phyloP scores from a whole-genome alignment of 2,888 invertebrate species.

The Cantharis rufa region DNA sequence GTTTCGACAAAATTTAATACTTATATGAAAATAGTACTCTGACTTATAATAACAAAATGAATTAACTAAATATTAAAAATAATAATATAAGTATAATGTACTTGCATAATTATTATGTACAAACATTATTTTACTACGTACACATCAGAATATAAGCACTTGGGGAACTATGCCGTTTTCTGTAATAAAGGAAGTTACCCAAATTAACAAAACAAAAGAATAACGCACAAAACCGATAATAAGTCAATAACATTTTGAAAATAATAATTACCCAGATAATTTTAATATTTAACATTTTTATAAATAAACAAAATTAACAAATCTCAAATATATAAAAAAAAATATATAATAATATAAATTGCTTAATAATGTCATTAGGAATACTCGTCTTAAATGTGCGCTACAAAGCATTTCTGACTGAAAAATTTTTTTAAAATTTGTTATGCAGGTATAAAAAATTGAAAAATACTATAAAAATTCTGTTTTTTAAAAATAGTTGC shows the following conservation, averaged over 20 bases:
- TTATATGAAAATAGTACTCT: neutral
- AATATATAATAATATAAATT: constrained; percentile 27
- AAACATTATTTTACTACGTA: constrained; percentile 39
- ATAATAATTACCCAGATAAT: neutral
- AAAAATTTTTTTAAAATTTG: constrained; percentile 41
- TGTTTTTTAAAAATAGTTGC: neutral
- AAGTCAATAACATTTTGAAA: neutral
- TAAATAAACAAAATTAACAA: constrained; percentile 29
- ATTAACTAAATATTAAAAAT: constrained; percentile 2
- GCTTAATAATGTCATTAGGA: constrained; percentile 32
- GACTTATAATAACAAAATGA: neutral
- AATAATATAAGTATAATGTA: constrained; percentile 32
- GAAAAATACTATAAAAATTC: constrained; percentile 2
- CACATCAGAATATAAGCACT: constrained; percentile 37
- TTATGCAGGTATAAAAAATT: constrained; percentile 34
- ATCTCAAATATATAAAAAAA: constrained; percentile 19
- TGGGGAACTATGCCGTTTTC: constrained; percentile 39
- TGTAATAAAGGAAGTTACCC: constrained; percentile 22
- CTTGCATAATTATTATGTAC: constrained; percentile 29
- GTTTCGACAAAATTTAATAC: neutral
- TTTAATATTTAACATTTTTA: constrained; percentile 29
- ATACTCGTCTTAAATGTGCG: constrained; percentile 19
- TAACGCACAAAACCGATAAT: constrained; percentile 33
- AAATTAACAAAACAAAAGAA: constrained; percentile 26
- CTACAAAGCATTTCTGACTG: constrained; percentile 31